Conservation (phyloP, 2,888 invertebrate genomes). For the Lasioglossum pauxillum region DNA sequence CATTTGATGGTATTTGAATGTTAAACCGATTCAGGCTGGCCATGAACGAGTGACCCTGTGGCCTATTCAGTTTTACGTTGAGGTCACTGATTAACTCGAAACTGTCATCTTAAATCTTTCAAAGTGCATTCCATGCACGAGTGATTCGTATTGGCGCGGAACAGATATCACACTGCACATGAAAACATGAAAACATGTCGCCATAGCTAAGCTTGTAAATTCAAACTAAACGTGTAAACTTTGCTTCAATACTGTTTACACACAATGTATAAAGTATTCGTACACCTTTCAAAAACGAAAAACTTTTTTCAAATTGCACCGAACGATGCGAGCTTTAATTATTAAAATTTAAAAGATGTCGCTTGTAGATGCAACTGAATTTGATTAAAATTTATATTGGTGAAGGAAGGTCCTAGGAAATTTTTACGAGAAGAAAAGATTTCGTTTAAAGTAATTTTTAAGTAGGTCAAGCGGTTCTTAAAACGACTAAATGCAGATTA, state of each 20-base stretch:
- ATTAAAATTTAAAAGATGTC: no score
- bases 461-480: neutral
- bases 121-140: neutral
- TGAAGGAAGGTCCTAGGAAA: neutral
- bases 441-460: neutral
- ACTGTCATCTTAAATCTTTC: slow-evolving; percentile 7
- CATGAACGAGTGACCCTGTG: slow-evolving; percentile 9
- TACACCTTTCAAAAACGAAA: no score
- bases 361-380: neutral
- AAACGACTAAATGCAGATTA: neutral
- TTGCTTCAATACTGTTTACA: neutral
- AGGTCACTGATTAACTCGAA: slow-evolving; percentile 7
- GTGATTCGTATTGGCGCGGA: neutral
- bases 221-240: neutral
- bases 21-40: neutral
- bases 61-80: slow-evolving; percentile 9
- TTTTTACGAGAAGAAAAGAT: neutral
- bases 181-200: neutral
- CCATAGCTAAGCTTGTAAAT: neutral
- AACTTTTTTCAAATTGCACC: no score
- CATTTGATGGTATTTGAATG: slow-evolving; percentile 9
- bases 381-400: neutral
- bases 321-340: no score
- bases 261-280: no score
- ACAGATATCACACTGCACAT: neutral